Base-by-base conservation (phyloP, 2,113 vertebrate species). In the Hoplias malabaricus region DNA sequence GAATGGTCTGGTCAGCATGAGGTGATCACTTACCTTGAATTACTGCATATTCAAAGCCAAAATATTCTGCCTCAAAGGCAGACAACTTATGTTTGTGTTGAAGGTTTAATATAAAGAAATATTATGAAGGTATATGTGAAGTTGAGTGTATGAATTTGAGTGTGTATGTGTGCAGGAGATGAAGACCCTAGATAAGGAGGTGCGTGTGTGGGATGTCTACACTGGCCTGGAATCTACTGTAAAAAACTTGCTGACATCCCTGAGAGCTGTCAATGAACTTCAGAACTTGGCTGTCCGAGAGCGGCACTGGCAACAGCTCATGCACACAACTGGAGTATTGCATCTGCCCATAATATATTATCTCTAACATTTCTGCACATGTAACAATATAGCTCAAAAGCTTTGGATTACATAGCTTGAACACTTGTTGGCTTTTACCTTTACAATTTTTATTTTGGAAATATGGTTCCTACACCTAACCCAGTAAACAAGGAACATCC, bases 111-210 rank as follows among this genome's bases (percentile, higher is more conserved):
- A 46, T 46, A 46, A 46, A 46, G 42, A 2, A 3, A 46, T 16
- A 14, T 0, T 46, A 10, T 46, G 42, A 46, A n/a, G n/a, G n/a
- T n/a, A n/a, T n/a, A n/a, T 59, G 4, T 59, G 14, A 14, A 40
- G 21, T 4, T 31, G n/a, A 73, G 9, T 75, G 16, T 54, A 31
- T 69, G 7, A 29, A 69, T 16, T 4, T 34, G 6, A 6, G 0
- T 65, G 8, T 80, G 14, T 79, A 1, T 56, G 14, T 69, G 0
- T 84, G 13, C 77, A 90, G 91, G 91, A 94, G 86, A 93, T 91
- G 75, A 93, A 91, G 84, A 86, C 91, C 66, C 77, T 92, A 84
- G 92, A 94, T 79, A 94, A 95, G 86, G 92, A 92, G 82, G 89
- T 88, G 40, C 86, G 88, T 25, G 80, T 81, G 21, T 91, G 90